These are phyloP conservation scores for Chaetodon trifasciatus DNA, from an alignment of 2,797 vertebrate genomes.

Conservation along the genomic window DNA sequence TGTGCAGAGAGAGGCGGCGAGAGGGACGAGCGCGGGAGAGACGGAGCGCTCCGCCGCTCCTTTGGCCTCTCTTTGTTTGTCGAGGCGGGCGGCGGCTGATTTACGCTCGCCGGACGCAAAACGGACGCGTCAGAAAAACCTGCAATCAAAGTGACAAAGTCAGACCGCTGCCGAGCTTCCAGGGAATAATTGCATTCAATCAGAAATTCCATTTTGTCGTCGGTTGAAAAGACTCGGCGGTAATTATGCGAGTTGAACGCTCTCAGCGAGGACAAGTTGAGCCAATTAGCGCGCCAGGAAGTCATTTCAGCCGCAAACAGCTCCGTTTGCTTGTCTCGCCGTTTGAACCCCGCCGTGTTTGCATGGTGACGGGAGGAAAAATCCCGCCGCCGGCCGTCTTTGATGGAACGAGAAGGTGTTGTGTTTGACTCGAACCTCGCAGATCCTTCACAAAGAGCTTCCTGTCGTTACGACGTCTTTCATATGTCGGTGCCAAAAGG, in stretches of 20 bases:
- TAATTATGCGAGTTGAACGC: constrained; percentile 58
- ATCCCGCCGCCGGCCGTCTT: not conserved
- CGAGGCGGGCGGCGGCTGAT: constrained; percentile 58
- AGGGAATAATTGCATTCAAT: constrained; percentile 50
- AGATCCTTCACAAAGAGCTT: not conserved
- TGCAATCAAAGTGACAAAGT: constrained; percentile 75
- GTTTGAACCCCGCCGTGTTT: constrained; percentile 26
- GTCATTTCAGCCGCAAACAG: constrained; percentile 17
- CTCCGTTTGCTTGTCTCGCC: constrained; percentile 8
- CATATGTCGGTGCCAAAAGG: not conserved
- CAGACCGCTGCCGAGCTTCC: constrained; percentile 47
- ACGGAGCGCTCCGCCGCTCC: constrained; percentile 22
- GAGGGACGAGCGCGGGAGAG: not conserved
- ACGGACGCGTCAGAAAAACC: constrained; percentile 29
- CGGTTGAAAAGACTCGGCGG: constrained; percentile 48
- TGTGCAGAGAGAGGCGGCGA: constrained; percentile 25
- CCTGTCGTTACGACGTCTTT: not conserved
- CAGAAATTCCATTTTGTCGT: constrained; percentile 41
- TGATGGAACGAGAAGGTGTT: not conserved
- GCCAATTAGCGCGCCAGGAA: constrained; percentile 69
- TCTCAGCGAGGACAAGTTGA: constrained; percentile 59
- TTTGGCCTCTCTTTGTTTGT: constrained; percentile 77
- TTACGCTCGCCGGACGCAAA: constrained; percentile 58
- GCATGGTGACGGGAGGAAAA: not conserved
- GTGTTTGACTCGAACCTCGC: constrained; percentile 26